A percentile compares a stretch with the other conserved stretches of the same genome.
Conservation (phyloP, 2,113 vertebrate species). For the Condylura cristata region DNA sequence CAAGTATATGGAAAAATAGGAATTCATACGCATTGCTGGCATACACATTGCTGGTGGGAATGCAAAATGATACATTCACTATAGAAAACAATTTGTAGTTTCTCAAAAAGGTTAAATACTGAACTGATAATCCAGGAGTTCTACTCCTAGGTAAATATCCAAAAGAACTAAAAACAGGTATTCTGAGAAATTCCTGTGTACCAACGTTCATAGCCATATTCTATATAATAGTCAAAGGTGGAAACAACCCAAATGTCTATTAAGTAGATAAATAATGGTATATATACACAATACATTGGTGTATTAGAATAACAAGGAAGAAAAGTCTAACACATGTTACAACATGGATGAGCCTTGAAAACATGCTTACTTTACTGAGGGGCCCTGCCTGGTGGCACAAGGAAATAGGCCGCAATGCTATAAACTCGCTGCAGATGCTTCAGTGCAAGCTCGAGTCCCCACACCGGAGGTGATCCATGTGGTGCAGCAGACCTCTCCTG, state of each 20-base stretch:
- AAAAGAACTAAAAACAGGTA: background rate
- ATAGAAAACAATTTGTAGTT: background rate
- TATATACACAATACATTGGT: background rate
- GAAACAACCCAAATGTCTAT: background rate
- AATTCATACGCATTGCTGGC: background rate
- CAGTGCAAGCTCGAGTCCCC: too few relatives aligned
- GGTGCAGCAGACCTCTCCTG: too few relatives aligned
- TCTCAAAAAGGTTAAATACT: background rate
- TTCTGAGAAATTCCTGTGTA: background rate
- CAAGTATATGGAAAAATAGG: background rate
- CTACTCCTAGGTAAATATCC: background rate
- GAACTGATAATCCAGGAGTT: background rate
- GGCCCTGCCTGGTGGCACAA: too few relatives aligned
- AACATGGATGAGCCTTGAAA: background rate
- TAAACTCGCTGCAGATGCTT: too few relatives aligned
- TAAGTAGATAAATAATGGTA: background rate
- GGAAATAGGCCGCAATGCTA: too few relatives aligned
- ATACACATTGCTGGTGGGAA: background rate
- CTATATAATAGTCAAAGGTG: background rate
- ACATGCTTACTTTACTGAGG: background rate
- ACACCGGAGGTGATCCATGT: too few relatives aligned
- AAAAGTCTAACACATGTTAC: background rate
- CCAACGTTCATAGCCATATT: background rate
- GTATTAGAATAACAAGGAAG: background rate
- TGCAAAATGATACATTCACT: background rate